A percentile compares a stretch with the other conserved stretches of the same genome.
These are phyloP conservation scores for Grammomys dolichurus DNA, from an alignment of 2,113 vertebrate species.

Conservation along the genomic window DNA sequence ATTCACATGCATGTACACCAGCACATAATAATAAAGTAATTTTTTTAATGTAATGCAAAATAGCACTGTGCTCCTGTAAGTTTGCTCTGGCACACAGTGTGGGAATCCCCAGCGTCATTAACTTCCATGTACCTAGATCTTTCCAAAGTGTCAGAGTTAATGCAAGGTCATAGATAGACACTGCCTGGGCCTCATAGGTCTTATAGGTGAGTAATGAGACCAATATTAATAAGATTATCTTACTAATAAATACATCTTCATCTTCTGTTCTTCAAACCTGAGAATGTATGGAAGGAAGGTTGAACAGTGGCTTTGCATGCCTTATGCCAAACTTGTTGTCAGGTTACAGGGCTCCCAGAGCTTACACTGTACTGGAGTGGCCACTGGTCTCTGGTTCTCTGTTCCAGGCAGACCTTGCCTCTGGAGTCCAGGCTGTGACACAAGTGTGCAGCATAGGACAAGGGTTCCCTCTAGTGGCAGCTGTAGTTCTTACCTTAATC, in stretches of 20 bases:
- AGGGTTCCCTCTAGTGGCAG: slow-evolving; percentile 74
- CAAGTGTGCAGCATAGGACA: background rate
- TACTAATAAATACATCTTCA: background rate
- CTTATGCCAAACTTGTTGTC: background rate
- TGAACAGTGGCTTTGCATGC: background rate
- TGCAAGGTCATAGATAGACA: background rate
- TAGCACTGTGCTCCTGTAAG: background rate
- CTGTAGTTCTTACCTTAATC: background rate
- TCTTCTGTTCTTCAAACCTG: background rate
- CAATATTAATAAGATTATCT: background rate
- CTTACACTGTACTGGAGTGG: background rate
- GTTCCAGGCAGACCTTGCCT: background rate
- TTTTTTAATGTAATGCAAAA: background rate
- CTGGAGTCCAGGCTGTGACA: rapidly evolving
- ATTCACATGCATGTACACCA: background rate
- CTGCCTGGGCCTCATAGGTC: background rate
- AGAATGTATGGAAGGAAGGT: background rate
- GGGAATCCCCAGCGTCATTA: background rate
- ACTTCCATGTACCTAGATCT: background rate
- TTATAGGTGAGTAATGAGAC: background rate
- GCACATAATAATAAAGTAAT: background rate
- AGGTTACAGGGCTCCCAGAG: background rate
- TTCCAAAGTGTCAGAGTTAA: background rate
- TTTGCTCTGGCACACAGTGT: background rate
- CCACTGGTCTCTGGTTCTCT: background rate